A percentile compares a stretch with the other conserved stretches of the same genome.
phyloP scores from a whole-genome alignment of 2,113 vertebrate genomes.

The Noctilio leporinus region DNA sequence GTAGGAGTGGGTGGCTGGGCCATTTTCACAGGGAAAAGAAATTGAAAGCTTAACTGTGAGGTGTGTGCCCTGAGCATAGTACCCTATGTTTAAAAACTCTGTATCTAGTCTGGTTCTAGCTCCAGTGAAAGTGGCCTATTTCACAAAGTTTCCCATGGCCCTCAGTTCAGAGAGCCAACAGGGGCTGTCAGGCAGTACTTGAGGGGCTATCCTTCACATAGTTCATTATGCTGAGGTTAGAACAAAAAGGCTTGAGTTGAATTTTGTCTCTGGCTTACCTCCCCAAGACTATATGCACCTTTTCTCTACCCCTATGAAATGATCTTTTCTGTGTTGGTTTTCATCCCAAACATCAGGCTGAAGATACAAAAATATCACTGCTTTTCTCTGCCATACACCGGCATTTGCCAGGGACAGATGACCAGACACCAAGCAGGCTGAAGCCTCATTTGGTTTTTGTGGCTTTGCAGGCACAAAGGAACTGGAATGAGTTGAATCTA shows the following conservation, averaged over 20 bases:
- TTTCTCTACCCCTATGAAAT: neutral
- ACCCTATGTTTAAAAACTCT: neutral
- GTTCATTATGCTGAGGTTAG: neutral
- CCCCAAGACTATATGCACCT: accelerated
- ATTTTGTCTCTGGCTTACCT: neutral
- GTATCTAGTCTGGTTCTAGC: neutral
- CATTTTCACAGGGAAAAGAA: neutral
- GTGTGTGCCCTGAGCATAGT: neutral
- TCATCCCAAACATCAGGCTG: neutral
- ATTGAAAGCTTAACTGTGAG: neutral
- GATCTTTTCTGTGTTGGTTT: neutral
- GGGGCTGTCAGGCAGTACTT: neutral
- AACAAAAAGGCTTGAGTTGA: neutral
- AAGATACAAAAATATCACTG: neutral
- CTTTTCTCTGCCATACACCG: neutral
- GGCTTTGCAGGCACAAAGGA: neutral
- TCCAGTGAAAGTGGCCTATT: neutral
- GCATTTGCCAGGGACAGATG: neutral
- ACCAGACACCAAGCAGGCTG: neutral
- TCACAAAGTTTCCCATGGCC: neutral
- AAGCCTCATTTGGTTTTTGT: neutral
- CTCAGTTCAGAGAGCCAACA: neutral
- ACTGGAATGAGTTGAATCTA: neutral
- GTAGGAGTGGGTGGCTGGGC: neutral
- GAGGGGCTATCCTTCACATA: neutral